Conservation (phyloP, 2,888 invertebrate genomes). For the Bugula neritina region DNA sequence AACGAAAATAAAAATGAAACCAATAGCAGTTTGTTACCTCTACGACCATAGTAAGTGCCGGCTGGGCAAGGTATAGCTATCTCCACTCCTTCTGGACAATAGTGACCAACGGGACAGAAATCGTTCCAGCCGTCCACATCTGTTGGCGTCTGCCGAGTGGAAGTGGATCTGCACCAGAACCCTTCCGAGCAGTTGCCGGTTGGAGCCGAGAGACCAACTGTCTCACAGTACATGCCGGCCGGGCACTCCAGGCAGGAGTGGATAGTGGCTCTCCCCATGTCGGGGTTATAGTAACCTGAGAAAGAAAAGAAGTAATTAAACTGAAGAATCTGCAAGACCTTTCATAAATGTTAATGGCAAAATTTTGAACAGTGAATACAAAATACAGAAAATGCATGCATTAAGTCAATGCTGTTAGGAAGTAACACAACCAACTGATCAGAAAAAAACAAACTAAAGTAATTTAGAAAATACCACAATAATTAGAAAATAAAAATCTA, state of each 20-base stretch:
- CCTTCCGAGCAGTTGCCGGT: constrained; percentile 44
- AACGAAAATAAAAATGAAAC: no score
- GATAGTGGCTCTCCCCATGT: constrained; percentile 33
- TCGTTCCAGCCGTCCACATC: constrained; percentile 44
- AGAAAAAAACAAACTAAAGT: no score
- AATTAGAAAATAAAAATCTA: no score
- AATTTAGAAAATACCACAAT: no score
- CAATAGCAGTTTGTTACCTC: neutral
- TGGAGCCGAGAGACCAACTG: constrained; percentile 38
- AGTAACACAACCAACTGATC: neutral
- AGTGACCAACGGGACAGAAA: constrained; percentile 45
- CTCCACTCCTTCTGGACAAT: constrained; percentile 43
- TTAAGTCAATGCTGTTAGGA: no score
- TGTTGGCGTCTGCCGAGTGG: constrained; percentile 39
- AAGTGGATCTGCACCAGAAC: constrained; percentile 42
- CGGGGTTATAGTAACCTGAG: constrained; percentile 45
- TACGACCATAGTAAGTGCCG: constrained; percentile 33
- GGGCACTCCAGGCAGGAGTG: constrained; percentile 41
- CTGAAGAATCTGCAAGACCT: neutral
- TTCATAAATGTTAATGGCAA: neutral
- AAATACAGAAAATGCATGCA: neutral
- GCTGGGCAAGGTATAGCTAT: constrained; percentile 34
- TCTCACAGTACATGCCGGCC: constrained; percentile 44
- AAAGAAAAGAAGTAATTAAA: neutral
- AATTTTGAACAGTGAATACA: neutral